Conservation (phyloP, 2,888 invertebrate genomes). For the Lamproptera curius region DNA sequence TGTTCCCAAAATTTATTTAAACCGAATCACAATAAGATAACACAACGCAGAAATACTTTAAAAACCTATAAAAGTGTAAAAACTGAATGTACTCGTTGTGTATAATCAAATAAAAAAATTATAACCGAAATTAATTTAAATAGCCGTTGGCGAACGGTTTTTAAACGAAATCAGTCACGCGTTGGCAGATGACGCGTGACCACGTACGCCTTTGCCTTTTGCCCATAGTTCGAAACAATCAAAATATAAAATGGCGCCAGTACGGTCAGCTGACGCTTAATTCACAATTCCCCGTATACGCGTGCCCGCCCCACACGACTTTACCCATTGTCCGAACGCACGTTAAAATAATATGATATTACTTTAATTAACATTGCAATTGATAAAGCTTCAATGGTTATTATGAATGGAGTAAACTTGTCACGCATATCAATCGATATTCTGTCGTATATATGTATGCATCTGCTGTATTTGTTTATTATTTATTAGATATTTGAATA, state of each 20-base stretch:
- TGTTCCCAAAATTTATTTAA: no score
- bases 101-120: no score
- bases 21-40: no score
- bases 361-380: slow-evolving; percentile 33
- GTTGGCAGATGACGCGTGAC: slow-evolving; percentile 38
- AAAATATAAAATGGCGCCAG: slow-evolving; percentile 48
- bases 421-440: not conserved
- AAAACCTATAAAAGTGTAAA: no score
- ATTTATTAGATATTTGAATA: not conserved
- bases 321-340: slow-evolving; percentile 28
- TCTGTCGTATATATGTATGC: no score
- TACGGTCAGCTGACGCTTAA: slow-evolving; percentile 43
- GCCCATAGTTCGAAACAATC: slow-evolving; percentile 35
- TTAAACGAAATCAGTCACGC: slow-evolving; percentile 38
- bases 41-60: no score
- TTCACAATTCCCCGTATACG: slow-evolving; percentile 42
- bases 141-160: slow-evolving; percentile 14
- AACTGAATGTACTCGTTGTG: no score
- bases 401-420: slow-evolving; percentile 4
- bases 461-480: no score
- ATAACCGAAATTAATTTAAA: no score
- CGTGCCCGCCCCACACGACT: slow-evolving; percentile 47
- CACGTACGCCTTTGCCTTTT: slow-evolving; percentile 38
- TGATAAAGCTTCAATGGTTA: slow-evolving; percentile 26
- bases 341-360: slow-evolving; percentile 22